Conservation (phyloP, 2,797 vertebrate species). For the Carduelis carduelis region DNA sequence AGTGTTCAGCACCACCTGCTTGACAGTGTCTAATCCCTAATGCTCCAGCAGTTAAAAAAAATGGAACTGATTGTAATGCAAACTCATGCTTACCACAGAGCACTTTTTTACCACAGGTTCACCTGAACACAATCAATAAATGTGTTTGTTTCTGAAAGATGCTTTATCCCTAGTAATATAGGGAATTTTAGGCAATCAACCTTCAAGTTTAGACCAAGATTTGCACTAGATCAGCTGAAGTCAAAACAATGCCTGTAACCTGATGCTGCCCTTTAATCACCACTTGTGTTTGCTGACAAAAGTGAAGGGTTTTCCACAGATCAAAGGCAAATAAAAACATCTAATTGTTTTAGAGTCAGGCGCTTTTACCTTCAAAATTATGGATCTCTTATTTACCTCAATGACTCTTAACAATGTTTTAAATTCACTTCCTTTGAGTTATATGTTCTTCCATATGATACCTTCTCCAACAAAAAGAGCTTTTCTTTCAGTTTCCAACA, state of each 20-base stretch:
- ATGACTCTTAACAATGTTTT: neutral
- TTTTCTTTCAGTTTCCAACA: neutral
- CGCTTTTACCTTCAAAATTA: neutral
- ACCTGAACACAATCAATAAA: neutral
- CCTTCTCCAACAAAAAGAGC: neutral
- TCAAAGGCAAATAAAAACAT: slow-evolving; percentile 9
- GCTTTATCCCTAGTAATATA: neutral
- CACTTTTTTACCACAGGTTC: neutral
- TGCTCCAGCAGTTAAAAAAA: neutral
- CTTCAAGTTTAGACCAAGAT: neutral
- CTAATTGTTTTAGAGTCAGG: neutral
- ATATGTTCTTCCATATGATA: neutral
- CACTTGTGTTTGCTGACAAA: neutral
- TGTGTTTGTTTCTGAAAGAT: neutral
- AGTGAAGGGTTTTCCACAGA: neutral
- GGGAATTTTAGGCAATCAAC: neutral
- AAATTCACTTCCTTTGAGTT: neutral
- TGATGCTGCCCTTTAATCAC: slow-evolving; percentile 14
- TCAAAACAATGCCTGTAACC: slow-evolving; percentile 6
- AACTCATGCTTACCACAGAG: neutral
- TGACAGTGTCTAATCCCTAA: neutral
- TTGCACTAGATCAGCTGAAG: neutral
- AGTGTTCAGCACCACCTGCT: neutral
- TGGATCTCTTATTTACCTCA: neutral
- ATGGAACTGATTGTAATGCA: neutral